Percentiles rank a stretch among this genome's conserved stretches.
Evolutionary conservation across 2,113 vertebrate species (phyloP).

Genomic region (Tetrao urogallus): DNA sequence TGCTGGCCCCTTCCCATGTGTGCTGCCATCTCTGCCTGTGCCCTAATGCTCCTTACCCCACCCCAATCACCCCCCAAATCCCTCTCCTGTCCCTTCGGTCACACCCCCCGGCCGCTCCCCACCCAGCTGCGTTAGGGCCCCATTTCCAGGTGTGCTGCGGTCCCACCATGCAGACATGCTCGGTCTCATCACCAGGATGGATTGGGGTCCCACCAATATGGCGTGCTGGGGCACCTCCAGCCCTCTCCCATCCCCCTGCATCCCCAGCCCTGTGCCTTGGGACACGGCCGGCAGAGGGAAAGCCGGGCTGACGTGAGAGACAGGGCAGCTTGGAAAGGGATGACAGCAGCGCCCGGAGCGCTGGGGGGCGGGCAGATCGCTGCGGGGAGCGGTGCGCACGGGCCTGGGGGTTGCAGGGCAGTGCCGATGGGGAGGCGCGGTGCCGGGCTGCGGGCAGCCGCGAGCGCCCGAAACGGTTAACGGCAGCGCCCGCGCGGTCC

Average conservation of each 20-base stretch:
- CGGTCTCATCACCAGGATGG: too few relatives aligned
- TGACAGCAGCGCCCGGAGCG: background rate
- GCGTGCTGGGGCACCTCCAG: background rate
- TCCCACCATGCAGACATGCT: background rate
- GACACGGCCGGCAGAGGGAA: background rate
- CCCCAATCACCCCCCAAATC: background rate
- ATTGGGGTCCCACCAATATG: too few relatives aligned
- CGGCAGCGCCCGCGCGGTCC: background rate
- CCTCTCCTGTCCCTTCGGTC: background rate
- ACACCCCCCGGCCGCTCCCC: background rate
- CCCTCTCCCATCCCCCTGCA: background rate
- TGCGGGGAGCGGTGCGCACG: background rate
- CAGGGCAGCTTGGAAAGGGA: background rate
- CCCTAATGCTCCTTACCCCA: background rate
- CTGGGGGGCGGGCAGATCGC: background rate
- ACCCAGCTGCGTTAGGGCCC: background rate
- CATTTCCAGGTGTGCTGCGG: background rate
- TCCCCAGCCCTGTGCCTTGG: rapidly evolving
- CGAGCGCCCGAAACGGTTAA: constrained; percentile 50
- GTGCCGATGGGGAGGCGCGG: background rate
- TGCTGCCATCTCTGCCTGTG: background rate
- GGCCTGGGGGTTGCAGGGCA: background rate
- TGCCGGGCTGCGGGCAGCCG: background rate
- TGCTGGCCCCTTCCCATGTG: rapidly evolving
- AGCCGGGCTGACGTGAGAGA: background rate